Evolutionary conservation across 2,888 invertebrate species (phyloP).

Genomic region (Esperia sulphurella): DNA sequence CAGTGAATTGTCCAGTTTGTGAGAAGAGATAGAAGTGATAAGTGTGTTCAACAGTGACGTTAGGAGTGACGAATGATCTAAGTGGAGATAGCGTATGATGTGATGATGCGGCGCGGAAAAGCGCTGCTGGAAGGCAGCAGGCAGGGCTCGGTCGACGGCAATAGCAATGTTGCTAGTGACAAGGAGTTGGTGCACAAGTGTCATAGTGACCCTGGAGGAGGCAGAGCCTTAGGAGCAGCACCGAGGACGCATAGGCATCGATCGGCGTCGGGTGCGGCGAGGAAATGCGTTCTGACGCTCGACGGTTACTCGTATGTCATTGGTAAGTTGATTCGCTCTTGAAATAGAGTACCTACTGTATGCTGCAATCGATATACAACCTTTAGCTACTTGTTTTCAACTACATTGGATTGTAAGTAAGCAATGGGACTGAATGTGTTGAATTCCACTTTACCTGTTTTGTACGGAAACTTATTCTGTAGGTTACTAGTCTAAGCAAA

Average conservation of each 20-base stretch:
- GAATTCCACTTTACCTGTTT: too few species aligned
- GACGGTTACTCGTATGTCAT: constrained; percentile 94
- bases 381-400: too few species aligned
- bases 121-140: constrained; percentile 69
- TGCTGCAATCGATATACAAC: too few species aligned
- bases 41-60: neutral
- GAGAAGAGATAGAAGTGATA: neutral
- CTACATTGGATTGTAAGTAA: too few species aligned
- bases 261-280: constrained; percentile 78
- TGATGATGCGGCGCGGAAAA: constrained; percentile 72
- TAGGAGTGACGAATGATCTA: neutral
- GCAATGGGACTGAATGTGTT: too few species aligned
- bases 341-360: neutral
- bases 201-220: constrained; percentile 82
- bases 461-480: too few species aligned
- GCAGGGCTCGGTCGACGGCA: constrained; percentile 71
- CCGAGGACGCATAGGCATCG: constrained; percentile 62
- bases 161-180: constrained; percentile 53
- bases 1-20: neutral
- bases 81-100: constrained; percentile 66
- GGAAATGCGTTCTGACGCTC: constrained; percentile 90
- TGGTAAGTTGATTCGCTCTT: constrained; percentile 78
- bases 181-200: constrained; percentile 85
- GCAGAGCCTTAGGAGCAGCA: constrained; percentile 58
- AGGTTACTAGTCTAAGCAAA: too few species aligned